Base-by-base conservation (phyloP, 2,797 vertebrate species). In the Halcyon smyrnensis region DNA sequence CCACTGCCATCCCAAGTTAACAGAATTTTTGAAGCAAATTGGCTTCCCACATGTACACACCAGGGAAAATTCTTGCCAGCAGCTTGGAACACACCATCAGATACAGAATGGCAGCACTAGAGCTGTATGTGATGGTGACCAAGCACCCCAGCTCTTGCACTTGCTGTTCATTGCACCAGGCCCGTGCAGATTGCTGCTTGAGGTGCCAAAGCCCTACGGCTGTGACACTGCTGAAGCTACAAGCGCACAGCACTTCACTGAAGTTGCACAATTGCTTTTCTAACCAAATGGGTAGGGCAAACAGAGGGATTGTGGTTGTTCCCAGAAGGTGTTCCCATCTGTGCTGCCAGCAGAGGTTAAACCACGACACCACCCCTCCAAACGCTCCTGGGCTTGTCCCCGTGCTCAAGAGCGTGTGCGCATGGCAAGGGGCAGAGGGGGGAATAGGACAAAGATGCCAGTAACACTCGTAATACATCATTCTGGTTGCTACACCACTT, bases 171-270 rank as follows among this genome's bases (percentile, higher is more conserved):
- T 19, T 6, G 3, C 41, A 36, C n/a, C 41, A 37, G 37, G 21
- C 39, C 41, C 17, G n/a, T 1, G 2, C 0, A 1, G 8, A 45
- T 11, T 25, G 50, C n/a, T 69, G 50, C n/a, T 41, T 8, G 27
- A 60, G 45, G 6, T 65, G 54, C 46, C 46, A 28, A 43, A 75
- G 64, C 27, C 60, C 54, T 14, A 14, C 4, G 17, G 41, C 30
- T 3, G 1, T 6, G 27, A 57, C 20, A 12, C 21, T 24, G 48
- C 53, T 24, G 53, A 70, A 83, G 39, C 36, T 36, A 23, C 51
- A 8, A 48, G 43, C 34, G 45, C 45, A 27, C 0, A 24, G 28
- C 8, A 12, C 37, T 57, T 57, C 25, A 15, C 20, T 16, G 7
- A 57, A 43, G 37, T 13, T 23, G 53, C 32, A 68, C 24, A 15